Evolutionary conservation across 2,888 invertebrate genomes (phyloP), one percentile per base, ranked within the genome.

Genomic region (Octodonta nipae): DNA sequence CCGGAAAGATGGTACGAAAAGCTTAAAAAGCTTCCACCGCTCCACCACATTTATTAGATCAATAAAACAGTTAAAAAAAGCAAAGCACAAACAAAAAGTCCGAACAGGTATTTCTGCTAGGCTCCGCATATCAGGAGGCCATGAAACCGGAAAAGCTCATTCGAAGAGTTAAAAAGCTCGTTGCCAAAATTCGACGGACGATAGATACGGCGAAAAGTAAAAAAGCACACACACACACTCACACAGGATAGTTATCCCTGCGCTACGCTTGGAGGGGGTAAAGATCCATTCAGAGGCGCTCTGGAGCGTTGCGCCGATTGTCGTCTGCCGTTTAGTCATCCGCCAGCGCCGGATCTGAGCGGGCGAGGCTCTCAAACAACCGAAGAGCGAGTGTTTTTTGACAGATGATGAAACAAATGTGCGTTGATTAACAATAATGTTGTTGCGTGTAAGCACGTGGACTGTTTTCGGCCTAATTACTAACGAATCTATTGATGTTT

Each of bases 251-350:
- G 22, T n/a, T 22, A 22, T 22, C 11, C 20, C 20, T 20, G 20
- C n/a, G 2, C 4, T 4, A n/a, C n/a, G n/a, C n/a, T 11, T 22
- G 22, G 22, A 10, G 22, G 22, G 22, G 22, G 22, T 22, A 22
- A 22, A 22, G 22, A 22, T 22, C 22, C 22, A 22, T 22, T 22
- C 22, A 22, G 22, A 10, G 22, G 22, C 10, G 22, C 11, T n/a
- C 11, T 22, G 22, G 22, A n/a, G 22, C 22, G 22, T 2, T 10
- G 10, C 22, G 4, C 4, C 22, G 22, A 22, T n/a, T 10, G 22
- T n/a, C 22, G n/a, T 22, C 11, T 4, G 22, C 3, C 4, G n/a
- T 22, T 22, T 4, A 22, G 22, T 22, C 22, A 22, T 22, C 22
- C 10, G 22, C 22, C 11, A 11, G 11, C 3, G 22, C 22, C 22